Conservation (phyloP, 2,888 invertebrate genomes). For the Antheraea yamamai region DNA sequence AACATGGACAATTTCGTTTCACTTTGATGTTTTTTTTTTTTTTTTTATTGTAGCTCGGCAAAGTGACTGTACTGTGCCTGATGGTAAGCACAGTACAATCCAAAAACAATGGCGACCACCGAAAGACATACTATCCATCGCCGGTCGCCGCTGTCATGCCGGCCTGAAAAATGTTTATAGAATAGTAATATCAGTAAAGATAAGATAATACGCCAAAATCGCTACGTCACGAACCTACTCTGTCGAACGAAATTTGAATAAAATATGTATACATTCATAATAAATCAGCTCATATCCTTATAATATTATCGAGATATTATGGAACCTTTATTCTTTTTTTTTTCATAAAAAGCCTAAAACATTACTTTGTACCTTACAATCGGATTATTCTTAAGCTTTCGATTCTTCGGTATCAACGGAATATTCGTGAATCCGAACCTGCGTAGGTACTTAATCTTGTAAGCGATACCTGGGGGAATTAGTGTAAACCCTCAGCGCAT, state of each 20-base stretch:
- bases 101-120: too few species aligned
- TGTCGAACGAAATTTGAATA: neutral
- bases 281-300: neutral
- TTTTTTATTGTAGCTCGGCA: too few species aligned
- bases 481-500: conserved; percentile 32
- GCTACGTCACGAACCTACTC: neutral
- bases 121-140: too few species aligned
- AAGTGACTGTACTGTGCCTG: too few species aligned
- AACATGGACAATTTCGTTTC: neutral
- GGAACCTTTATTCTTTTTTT: neutral
- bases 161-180: too few species aligned
- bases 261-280: neutral
- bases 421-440: conserved; percentile 18
- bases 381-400: conserved; percentile 21
- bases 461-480: conserved; percentile 23
- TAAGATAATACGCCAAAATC: neutral
- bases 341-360: conserved; percentile 20
- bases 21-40: too few species aligned
- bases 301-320: conserved; percentile 3
- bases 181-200: neutral
- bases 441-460: conserved; percentile 22
- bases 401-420: conserved; percentile 17
- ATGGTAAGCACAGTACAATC: too few species aligned
- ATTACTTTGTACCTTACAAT: conserved; percentile 17
- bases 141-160: too few species aligned